Base-by-base conservation (phyloP, 2,797 vertebrate species). In the Phoebastria nigripes region DNA sequence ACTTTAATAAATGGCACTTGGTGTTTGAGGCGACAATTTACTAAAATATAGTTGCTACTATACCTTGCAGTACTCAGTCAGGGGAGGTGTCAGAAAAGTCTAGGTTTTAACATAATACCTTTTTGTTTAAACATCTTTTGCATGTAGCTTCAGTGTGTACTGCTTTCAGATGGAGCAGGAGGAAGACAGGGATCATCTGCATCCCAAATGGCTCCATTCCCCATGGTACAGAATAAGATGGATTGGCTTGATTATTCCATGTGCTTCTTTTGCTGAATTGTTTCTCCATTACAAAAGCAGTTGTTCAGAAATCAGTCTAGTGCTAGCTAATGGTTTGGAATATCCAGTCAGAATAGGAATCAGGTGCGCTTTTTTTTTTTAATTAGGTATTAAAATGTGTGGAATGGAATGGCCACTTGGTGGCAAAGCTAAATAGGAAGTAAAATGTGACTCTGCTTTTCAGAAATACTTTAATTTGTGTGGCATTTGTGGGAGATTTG, bases 401-500 rank as follows among this genome's bases (percentile, higher is more conserved):
- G 63, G 55, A 92, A 65, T 52, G 42, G 72, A 85, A 42, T 58
- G 77, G 15, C 91, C 95, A 77, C 93, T 92, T 95, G 93, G 93
- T 94, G 96, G 95, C 94, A 97, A 92, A 92, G 41, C 88, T 87
- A 74, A 94, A 87, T 65, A 87, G 85, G 73, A 95, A 86, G 74
- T 76, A 82, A 82, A 80, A 82, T 44, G n/a, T 62, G 24, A 37
- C 15, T 73, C 22, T 33, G 33, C 65, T 81, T 58, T 84, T 82
- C 62, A 77, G 62, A 78, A 84, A 52, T 24, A 14, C 37, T 70
- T 51, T 47, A 1, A 56, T 79, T 84, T 79, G 6, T 29, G 25
- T 85, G 62, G 67, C 21, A 62, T 56, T 78, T 89, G 19, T 78
- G 59, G 42, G 28, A 61, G 61, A 46, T 42, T 35, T 51, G 24